These are phyloP conservation scores for Hippocampus kuda DNA, from an alignment of 2,797 vertebrate species.

Conservation along the genomic window DNA sequence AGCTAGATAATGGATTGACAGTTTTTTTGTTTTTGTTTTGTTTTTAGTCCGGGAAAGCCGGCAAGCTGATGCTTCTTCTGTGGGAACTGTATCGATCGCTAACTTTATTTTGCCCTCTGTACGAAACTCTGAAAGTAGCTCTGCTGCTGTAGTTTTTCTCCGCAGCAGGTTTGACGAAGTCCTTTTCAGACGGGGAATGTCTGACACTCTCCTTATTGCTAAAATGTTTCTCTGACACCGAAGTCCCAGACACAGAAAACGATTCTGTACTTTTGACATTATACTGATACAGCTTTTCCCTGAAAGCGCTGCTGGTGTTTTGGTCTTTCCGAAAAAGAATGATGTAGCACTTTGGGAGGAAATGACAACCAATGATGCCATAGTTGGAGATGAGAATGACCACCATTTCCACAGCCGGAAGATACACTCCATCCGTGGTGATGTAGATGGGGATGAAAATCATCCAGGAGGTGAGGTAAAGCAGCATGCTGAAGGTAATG, in stretches of 20 bases:
- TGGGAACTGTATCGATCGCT: neutral
- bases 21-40: neutral
- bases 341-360: slow-evolving; percentile 83
- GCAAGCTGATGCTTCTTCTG: slow-evolving; percentile 41
- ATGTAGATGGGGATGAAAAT: slow-evolving; percentile 78
- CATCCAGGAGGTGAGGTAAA: slow-evolving; percentile 84
- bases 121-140: neutral
- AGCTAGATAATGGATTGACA: neutral
- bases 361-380: slow-evolving; percentile 77
- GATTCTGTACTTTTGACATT: slow-evolving; percentile 53
- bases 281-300: slow-evolving; percentile 73
- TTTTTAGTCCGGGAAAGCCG: neutral
- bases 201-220: neutral
- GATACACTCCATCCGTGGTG: slow-evolving; percentile 75
- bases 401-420: slow-evolving; percentile 81
- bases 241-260: neutral
- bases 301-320: slow-evolving; percentile 79
- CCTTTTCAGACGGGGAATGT: neutral
- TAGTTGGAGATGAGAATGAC: slow-evolving; percentile 86
- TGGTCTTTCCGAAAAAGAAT: slow-evolving; percentile 78
- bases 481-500: slow-evolving; percentile 86
- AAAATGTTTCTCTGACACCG: slow-evolving; percentile 4
- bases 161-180: neutral
- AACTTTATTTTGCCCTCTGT: neutral
- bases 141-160: neutral